A percentile compares a stretch with the other conserved stretches of the same genome.
Evolutionary conservation across 2,797 vertebrate species (phyloP).

Genomic region (Trichosurus vulpecula): DNA sequence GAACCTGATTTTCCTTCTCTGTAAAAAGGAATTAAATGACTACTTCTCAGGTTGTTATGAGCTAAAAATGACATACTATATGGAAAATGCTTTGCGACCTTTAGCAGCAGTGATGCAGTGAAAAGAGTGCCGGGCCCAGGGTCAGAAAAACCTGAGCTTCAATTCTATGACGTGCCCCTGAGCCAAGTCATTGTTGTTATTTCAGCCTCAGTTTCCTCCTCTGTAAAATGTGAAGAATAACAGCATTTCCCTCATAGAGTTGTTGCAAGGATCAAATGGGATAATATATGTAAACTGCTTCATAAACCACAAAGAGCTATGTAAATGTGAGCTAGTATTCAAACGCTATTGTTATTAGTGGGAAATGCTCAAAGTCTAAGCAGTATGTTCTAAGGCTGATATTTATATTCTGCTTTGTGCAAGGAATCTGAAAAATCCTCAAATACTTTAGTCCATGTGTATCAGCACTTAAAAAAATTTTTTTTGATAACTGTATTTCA

Average conservation of each 20-base stretch:
- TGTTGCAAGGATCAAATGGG: neutral
- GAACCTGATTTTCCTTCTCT: neutral
- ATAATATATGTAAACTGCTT: neutral
- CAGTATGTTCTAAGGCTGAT: neutral
- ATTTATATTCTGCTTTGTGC: constrained; percentile 55
- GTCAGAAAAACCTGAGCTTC: neutral
- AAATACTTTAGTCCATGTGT: constrained; percentile 60
- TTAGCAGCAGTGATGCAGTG: neutral
- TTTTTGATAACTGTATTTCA: neutral
- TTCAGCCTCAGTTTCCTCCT: neutral
- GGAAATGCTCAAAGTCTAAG: neutral
- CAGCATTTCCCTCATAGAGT: neutral
- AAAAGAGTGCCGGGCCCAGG: neutral
- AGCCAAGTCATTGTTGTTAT: neutral
- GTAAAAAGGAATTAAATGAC: neutral
- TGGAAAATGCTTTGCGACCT: neutral
- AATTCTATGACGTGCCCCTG: neutral
- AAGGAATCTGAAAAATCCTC: constrained; percentile 20
- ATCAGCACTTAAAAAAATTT: neutral
- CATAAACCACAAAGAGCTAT: neutral
- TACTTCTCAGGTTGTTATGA: neutral
- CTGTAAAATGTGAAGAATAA: neutral
- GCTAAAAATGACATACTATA: neutral
- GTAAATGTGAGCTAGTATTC: neutral
- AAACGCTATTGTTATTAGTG: neutral